Evolutionary conservation across 2,113 vertebrate genomes (phyloP).

Genomic region (Carassius gibelio): DNA sequence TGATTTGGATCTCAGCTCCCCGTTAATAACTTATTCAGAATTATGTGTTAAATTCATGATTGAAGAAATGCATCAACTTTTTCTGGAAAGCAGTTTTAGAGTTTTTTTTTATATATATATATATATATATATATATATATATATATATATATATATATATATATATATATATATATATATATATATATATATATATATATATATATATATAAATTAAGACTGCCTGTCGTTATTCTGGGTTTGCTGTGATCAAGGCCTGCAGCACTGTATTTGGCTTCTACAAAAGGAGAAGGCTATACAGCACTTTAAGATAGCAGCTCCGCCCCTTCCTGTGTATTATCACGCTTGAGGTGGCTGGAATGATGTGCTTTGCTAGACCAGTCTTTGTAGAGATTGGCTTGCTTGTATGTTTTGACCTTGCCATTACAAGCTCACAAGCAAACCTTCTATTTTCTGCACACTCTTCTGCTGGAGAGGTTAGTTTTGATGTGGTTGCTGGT

Average conservation of each 20-base stretch:
- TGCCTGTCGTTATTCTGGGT: constrained; percentile 14
- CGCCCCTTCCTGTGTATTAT: background rate
- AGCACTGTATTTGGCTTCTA: constrained; percentile 1
- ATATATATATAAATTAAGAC: background rate
- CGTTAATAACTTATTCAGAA: background rate
- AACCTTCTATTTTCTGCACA: constrained; percentile 3
- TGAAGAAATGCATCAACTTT: background rate
- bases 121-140: too few relatives aligned
- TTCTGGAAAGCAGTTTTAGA: constrained; percentile 26
- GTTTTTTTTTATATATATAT: background rate
- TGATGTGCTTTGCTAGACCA: background rate
- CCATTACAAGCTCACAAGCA: too few relatives aligned
- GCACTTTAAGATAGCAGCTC: background rate
- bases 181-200: too few relatives aligned
- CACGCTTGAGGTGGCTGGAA: constrained; percentile 15
- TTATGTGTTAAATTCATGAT: background rate
- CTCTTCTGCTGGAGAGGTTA: background rate
- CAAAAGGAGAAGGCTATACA: background rate
- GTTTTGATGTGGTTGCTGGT: background rate
- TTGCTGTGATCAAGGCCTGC: background rate
- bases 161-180: too few relatives aligned
- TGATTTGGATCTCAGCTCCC: background rate
- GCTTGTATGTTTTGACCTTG: background rate
- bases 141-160: too few relatives aligned
- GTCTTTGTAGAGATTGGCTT: constrained; percentile 16